Evolutionary conservation across 2,113 vertebrate species (phyloP).

Genomic region (Oncorhynchus nerka): DNA sequence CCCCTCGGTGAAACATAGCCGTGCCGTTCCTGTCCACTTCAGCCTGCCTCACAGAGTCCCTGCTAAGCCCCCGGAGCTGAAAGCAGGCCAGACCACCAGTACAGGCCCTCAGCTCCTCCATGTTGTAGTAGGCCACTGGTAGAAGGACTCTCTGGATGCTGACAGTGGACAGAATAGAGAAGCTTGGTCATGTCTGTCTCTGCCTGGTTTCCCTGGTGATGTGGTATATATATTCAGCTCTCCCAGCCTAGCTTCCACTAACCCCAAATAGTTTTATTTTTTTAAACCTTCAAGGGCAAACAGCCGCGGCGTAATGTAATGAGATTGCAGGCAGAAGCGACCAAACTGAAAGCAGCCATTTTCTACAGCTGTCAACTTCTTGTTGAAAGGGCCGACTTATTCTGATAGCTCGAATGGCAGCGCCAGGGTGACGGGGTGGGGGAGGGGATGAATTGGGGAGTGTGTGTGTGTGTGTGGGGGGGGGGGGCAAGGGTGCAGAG

Average conservation of each 20-base stretch:
- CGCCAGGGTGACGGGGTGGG: constrained; percentile 43
- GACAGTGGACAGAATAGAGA: too few relatives aligned
- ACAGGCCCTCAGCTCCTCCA: too few relatives aligned
- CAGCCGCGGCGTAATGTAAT: constrained; percentile 68
- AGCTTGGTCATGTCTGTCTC: constrained; percentile 9
- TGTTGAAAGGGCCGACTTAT: constrained; percentile 63
- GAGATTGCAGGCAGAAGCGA: constrained; percentile 65
- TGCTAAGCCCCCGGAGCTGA: neutral
- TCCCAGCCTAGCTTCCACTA: constrained; percentile 17
- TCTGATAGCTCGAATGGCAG: constrained; percentile 50
- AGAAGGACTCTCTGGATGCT: too few relatives aligned
- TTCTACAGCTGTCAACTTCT: constrained; percentile 80
- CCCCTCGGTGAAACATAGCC: constrained; percentile 1
- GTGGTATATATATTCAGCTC: neutral
- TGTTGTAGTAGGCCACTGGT: too few relatives aligned
- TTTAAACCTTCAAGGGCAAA: constrained; percentile 57
- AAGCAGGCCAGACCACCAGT: neutral
- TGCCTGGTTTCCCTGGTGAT: neutral
- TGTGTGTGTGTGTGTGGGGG: too few relatives aligned
- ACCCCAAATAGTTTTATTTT: constrained; percentile 26
- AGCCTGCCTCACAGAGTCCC: neutral
- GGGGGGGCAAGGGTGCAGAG: too few relatives aligned
- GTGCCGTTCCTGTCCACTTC: neutral
- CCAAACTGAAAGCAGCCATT: constrained; percentile 78
- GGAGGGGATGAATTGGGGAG: constrained; percentile 3